Evolutionary conservation across 2,113 vertebrate genomes (phyloP).

Genomic region (Proteles cristata): DNA sequence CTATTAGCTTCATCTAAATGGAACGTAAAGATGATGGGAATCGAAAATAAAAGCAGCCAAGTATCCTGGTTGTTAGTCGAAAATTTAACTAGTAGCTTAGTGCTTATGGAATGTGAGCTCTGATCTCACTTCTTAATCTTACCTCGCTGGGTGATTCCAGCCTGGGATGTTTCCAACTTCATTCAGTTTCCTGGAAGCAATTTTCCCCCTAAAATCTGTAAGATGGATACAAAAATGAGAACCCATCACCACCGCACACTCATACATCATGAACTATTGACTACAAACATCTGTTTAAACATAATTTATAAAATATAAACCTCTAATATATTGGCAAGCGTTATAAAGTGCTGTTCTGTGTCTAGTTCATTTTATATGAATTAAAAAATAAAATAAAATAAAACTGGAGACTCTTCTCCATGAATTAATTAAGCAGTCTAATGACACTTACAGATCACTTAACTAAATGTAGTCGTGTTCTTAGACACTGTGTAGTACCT

Average conservation of each 20-base stretch:
- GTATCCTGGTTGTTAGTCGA: background rate
- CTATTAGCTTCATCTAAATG: constrained; percentile 10
- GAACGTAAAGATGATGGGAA: background rate
- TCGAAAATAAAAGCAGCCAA: background rate
- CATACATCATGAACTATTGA: background rate
- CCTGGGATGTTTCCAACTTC: background rate
- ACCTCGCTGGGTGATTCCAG: background rate
- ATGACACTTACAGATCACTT: background rate
- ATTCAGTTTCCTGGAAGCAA: constrained; percentile 14
- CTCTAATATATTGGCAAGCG: background rate
- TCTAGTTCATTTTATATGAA: background rate
- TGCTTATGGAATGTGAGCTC: background rate
- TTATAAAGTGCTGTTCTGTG: background rate
- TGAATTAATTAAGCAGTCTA: constrained; percentile 9
- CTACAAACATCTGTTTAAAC: background rate
- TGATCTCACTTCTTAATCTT: background rate
- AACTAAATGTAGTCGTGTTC: constrained; percentile 10
- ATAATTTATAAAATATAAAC: constrained; percentile 38
- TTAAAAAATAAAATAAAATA: constrained; percentile 35
- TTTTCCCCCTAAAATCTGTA: background rate
- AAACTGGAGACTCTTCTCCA: background rate
- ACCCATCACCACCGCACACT: background rate
- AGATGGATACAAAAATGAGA: background rate
- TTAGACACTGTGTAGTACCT: background rate
- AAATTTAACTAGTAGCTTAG: background rate